Base-by-base conservation (phyloP, 2,888 invertebrate species). In the Leucophenga montana region DNA sequence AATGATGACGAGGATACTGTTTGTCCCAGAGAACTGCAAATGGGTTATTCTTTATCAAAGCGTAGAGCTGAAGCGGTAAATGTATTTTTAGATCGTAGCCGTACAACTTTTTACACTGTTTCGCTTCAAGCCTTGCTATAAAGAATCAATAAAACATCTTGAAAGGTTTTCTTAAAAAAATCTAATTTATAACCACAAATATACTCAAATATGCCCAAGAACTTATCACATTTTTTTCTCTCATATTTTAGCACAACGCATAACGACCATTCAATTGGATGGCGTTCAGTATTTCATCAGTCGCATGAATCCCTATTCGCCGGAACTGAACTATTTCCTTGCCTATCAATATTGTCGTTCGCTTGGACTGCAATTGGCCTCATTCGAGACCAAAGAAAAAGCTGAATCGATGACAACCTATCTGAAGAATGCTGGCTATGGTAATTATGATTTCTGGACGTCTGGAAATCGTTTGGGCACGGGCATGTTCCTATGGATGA, bases 401-500 rank as follows among this genome's bases (percentile, higher is more conserved):
- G 94, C 95, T 4, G 94, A 95, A 86, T 94, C 94, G 59, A 94
- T 96, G 90, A 93, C 94, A 67, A 93, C 94, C 76, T 96, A 95
- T 87, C 90, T 96, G 71, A 93, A 92, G 80, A 95, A 95, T 89
- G 95, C 95, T 85, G 95, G 95, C 91, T 95, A 94, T 88, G 93
- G 93, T 78, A 94, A 94, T 85, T 94, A 93, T 83, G 95, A 95
- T 86, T 95, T 95, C 89, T 96, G 95, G 95, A 95, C 95, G 82
- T 95, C 95, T 71, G 95, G 95, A 73, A 96, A 96, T 89, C 93
- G 94, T 80, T 90, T 96, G 71, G 95, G 95, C 46, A 95, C 95
- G 16, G 94, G 95, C 84, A 95, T 95, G 94, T 94, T 94, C 88
- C 90, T 95, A 71, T 96, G 95, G 95, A 95, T 95, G 95, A 95